A percentile compares a stretch with the other conserved stretches of the same genome.
phyloP scores from a whole-genome alignment of 2,888 invertebrate species.

The Latrodectus hesperus region DNA sequence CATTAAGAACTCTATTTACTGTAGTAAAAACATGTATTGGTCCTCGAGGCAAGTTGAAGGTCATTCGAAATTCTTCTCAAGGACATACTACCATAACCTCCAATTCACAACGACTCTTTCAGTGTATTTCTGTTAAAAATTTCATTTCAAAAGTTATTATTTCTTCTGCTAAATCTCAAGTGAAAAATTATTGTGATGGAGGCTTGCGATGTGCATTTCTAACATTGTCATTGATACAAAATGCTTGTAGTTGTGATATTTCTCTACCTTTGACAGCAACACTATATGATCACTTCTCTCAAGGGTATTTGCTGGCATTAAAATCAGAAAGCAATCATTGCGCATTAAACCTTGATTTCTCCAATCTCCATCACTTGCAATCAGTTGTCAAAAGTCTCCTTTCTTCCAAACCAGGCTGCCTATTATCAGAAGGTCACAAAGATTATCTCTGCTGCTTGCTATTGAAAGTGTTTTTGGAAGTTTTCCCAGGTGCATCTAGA shows the following conservation, averaged over 20 bases:
- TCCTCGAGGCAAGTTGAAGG: constrained; percentile 31
- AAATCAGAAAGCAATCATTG: background rate
- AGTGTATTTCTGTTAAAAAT: constrained; percentile 20
- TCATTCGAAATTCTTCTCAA: constrained; percentile 26
- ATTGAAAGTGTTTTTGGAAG: constrained; percentile 27
- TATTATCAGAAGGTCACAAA: constrained; percentile 10
- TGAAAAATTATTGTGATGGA: constrained; percentile 23
- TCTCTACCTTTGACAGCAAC: constrained; percentile 12
- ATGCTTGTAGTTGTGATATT: background rate
- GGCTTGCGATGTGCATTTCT: constrained; percentile 30
- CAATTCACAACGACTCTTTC: constrained; percentile 31
- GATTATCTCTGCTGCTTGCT: constrained; percentile 19
- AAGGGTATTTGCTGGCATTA: background rate
- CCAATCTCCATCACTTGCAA: constrained; percentile 19
- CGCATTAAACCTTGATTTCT: constrained; percentile 17
- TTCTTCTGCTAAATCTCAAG: constrained; percentile 34
- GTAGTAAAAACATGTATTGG: constrained; percentile 33
- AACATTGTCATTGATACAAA: constrained; percentile 10
- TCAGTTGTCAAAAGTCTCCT: constrained; percentile 20
- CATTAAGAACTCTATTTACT: constrained; percentile 10
- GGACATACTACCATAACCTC: constrained; percentile 39
- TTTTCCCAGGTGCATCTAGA: constrained; percentile 4
- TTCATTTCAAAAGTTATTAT: constrained; percentile 24
- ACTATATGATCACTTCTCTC: constrained; percentile 13
- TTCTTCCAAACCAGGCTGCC: constrained; percentile 35